Evolutionary conservation across 2,113 vertebrate genomes (phyloP).

Genomic region (Serinus canaria): DNA sequence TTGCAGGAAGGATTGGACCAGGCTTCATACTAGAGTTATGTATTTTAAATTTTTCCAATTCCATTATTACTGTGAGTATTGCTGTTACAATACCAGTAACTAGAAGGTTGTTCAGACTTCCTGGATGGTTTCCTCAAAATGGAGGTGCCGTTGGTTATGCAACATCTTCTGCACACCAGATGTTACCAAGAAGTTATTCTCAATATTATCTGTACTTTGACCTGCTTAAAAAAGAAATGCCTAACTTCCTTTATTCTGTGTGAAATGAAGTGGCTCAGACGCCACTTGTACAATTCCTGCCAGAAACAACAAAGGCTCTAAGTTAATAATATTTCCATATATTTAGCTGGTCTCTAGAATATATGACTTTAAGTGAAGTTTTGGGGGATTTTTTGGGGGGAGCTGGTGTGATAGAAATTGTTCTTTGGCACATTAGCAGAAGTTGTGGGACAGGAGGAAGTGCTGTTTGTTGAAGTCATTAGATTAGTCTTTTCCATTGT

Average conservation of each 20-base stretch:
- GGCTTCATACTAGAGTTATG: neutral
- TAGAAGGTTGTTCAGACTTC: constrained; percentile 1
- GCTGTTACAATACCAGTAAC: neutral
- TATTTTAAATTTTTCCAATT: neutral
- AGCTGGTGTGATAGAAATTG: neutral
- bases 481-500: neutral
- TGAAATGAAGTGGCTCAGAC: constrained; percentile 55
- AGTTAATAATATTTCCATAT: constrained; percentile 49
- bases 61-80: neutral
- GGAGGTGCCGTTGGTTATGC: neutral
- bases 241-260: constrained; percentile 38
- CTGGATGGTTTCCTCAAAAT: neutral
- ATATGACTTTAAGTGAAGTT: constrained; percentile 48
- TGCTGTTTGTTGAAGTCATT: constrained; percentile 5
- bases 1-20: neutral
- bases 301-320: constrained; percentile 49
- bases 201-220: constrained; percentile 29
- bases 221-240: constrained; percentile 43
- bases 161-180: neutral
- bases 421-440: constrained; percentile 7
- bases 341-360: constrained; percentile 47
- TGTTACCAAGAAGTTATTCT: constrained; percentile 19
- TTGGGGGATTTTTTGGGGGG: neutral
- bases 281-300: constrained; percentile 14
- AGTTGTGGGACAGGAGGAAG: neutral